phyloP scores from a whole-genome alignment of 2,113 vertebrate species.

The Corapipo altera region DNA sequence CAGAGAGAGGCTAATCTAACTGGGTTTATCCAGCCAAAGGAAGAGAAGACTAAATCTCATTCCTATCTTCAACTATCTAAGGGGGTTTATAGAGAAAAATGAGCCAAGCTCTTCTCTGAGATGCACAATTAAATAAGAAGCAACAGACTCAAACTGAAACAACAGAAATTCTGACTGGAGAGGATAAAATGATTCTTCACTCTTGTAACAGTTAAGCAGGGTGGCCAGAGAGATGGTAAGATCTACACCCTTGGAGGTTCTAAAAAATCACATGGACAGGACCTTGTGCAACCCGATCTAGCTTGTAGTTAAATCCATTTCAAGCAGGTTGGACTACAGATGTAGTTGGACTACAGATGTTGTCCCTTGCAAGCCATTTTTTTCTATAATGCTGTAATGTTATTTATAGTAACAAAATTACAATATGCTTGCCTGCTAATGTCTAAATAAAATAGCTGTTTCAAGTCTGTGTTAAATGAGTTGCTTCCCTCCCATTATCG shows the following conservation, averaged over 20 bases:
- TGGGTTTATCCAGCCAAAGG: not conserved
- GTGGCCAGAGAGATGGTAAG: not conserved
- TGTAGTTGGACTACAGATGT: not conserved
- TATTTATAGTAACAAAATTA: not conserved
- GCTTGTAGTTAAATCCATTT: not conserved
- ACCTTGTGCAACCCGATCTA: not conserved
- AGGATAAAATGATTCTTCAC: not conserved
- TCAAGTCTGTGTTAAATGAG: not conserved
- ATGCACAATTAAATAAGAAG: not conserved
- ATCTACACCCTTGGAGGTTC: not conserved
- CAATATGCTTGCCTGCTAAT: not conserved
- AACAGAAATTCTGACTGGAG: not conserved
- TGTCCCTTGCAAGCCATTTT: not conserved
- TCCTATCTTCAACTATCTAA: not conserved
- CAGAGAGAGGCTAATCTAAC: not conserved
- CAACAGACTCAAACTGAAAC: not conserved
- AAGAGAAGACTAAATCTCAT: not conserved
- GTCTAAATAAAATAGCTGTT: not conserved
- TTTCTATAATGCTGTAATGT: not conserved
- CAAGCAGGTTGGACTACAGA: not conserved
- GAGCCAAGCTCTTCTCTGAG: not conserved
- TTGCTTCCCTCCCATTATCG: not conserved
- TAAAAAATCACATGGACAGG: not conserved
- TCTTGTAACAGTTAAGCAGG: not conserved
- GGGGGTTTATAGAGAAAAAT: not conserved